phyloP scores from a whole-genome alignment of 2,888 invertebrate genomes.

The Drepana falcataria region DNA sequence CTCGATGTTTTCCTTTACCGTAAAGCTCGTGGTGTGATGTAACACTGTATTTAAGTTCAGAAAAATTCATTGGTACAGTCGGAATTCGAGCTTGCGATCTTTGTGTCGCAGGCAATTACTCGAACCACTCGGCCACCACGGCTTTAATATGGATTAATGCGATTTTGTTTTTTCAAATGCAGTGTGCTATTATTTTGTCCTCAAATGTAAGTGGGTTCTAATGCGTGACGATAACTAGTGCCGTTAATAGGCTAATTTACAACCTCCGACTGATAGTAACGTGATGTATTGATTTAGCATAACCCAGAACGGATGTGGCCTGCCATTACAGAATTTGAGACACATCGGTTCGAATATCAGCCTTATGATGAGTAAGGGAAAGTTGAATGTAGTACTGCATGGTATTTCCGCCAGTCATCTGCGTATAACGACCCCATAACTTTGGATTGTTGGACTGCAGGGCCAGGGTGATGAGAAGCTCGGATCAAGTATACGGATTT shows the following conservation, averaged over 20 bases:
- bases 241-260: conserved; percentile 28
- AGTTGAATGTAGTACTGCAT: not conserved
- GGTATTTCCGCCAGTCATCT: not conserved
- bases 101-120: too few species aligned
- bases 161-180: too few species aligned
- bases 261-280: conserved; percentile 14
- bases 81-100: too few species aligned
- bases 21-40: too few species aligned
- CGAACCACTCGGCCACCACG: too few species aligned
- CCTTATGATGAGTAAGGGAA: conserved; percentile 8
- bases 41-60: too few species aligned
- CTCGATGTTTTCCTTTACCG: too few species aligned
- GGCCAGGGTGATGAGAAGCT: not conserved
- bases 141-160: too few species aligned
- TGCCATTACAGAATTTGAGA: conserved; percentile 10
- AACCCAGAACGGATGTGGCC: conserved; percentile 8
- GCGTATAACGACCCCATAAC: conserved; percentile 1
- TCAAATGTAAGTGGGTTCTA: conserved; percentile 1
- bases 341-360: conserved; percentile 1
- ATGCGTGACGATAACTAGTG: conserved; percentile 10
- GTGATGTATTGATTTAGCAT: conserved; percentile 16
- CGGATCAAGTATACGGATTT: not conserved
- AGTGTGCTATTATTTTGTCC: conserved; percentile 1
- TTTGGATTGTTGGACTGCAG: not conserved
- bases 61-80: too few species aligned